Base-by-base conservation (phyloP, 2,797 vertebrate species). In the Melanotaenia nigrans region DNA sequence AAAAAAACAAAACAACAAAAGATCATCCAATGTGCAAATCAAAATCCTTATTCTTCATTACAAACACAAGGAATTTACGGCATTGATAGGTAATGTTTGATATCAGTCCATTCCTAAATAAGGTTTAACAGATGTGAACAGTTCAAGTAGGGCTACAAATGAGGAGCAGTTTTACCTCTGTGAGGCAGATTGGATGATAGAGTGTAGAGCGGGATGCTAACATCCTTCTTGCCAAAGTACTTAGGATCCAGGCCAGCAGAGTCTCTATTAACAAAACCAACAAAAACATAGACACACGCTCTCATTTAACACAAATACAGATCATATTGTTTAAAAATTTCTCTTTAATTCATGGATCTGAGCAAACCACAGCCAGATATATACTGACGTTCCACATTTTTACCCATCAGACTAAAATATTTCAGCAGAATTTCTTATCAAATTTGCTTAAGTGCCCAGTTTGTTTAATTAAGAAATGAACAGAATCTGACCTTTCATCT, bases 151-250 rank as follows among this genome's bases (percentile, higher is more conserved):
- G 45, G 45, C 7, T 49, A 25, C 18, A 65, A 24, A 24, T 18
- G 3, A 28, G 13, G 3, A 64, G 28, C 0, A 0, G 0, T 14
- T 84, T 72, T 89, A 97, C 97, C 96, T 59, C 84, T 84, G 22
- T 84, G 89, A 16, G 93, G 88, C 1, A 91, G 89, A 67, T 94
- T 95, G 38, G 96, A 94, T 18, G 94, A 90, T 12, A 97, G 94
- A 0, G 95, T 94, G 2, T 94, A 92, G 74, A 98, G 84, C 30
- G 96, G 95, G 87, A 96, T 95, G 89, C 95, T 94, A 51, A 95
- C 94, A 2, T 97, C 96, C 90, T 96, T 94, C 73, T 93, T 96
- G 92, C 95, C 96, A 62, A 99, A 94, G 79, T 99, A 99, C 76
- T 97, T 99, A 0, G 95, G 82, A 42, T 98, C 96, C 86, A 98